Percentiles rank a stretch among this genome's conserved stretches.
Conservation (phyloP, 2,797 vertebrate genomes). For the Micrastur ruficollis region DNA sequence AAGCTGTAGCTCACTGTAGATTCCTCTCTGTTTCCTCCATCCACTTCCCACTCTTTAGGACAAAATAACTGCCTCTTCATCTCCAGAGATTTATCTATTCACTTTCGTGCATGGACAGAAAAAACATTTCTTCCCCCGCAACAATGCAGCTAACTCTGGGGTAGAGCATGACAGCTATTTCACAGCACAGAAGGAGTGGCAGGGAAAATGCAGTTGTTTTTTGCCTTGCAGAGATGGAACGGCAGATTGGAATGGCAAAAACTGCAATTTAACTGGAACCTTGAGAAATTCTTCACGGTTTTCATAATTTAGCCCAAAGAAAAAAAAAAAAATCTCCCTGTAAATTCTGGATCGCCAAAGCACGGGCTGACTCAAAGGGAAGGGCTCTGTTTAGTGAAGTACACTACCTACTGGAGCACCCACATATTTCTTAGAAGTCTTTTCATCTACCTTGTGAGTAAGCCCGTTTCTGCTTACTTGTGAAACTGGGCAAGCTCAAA, state of each 20-base stretch:
- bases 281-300: conserved; percentile 34
- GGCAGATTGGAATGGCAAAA: conserved; percentile 32
- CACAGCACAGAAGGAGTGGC: conserved; percentile 57
- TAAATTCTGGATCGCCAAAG: not conserved
- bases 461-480: conserved; percentile 20
- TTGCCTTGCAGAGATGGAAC: conserved; percentile 53
- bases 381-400: conserved; percentile 4
- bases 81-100: conserved; percentile 50
- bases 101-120: conserved; percentile 34
- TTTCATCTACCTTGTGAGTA: conserved; percentile 49
- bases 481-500: not conserved
- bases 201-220: conserved; percentile 64
- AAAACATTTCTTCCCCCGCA: conserved; percentile 55
- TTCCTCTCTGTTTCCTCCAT: conserved; percentile 31
- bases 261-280: conserved; percentile 38
- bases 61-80: conserved; percentile 65
- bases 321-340: not conserved
- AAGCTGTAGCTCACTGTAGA: conserved; percentile 12
- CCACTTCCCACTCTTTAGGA: conserved; percentile 60
- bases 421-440: conserved; percentile 3
- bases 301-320: not conserved
- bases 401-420: not conserved
- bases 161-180: conserved; percentile 51
- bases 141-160: conserved; percentile 54
- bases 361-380: conserved; percentile 31